phyloP scores from a whole-genome alignment of 1,140 invertebrate species.

The Plutomurus gul region DNA sequence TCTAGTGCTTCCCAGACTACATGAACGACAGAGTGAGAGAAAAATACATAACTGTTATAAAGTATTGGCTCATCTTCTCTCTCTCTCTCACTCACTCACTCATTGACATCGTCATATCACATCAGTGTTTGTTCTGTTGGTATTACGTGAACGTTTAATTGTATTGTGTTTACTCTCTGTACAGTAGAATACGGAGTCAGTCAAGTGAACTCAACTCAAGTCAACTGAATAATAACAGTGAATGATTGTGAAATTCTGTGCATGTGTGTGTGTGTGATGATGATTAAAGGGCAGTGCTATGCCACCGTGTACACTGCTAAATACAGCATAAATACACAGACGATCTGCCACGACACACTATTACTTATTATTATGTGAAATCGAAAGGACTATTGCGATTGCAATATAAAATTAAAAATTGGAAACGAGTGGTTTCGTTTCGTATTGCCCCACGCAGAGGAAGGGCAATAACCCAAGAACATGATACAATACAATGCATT shows the following conservation, averaged over 20 bases:
- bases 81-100: background rate
- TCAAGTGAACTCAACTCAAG: no score
- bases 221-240: slow-evolving; percentile 11
- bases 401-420: slow-evolving; percentile 35
- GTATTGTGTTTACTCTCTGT: no score
- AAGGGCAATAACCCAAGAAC: slow-evolving; percentile 41
- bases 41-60: background rate
- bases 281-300: slow-evolving; percentile 23
- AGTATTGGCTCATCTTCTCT: slow-evolving; percentile 15
- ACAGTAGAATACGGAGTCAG: no score
- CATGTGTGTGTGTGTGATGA: background rate
- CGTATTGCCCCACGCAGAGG: slow-evolving; percentile 32
- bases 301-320: background rate
- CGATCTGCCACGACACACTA: background rate
- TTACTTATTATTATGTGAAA: slow-evolving; percentile 5
- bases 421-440: slow-evolving; percentile 37
- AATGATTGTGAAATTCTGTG: slow-evolving; percentile 20
- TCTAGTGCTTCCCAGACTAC: background rate
- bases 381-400: slow-evolving; percentile 10
- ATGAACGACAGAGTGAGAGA: no score
- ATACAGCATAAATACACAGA: background rate
- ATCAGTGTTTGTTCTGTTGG: background rate
- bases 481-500: slow-evolving; percentile 34
- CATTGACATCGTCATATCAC: background rate
- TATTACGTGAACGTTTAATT: slow-evolving; percentile 21